Evolutionary conservation across 1,140 invertebrate species (phyloP), one percentile per base, ranked within the genome.

Genomic region (Meteorus sp.): DNA sequence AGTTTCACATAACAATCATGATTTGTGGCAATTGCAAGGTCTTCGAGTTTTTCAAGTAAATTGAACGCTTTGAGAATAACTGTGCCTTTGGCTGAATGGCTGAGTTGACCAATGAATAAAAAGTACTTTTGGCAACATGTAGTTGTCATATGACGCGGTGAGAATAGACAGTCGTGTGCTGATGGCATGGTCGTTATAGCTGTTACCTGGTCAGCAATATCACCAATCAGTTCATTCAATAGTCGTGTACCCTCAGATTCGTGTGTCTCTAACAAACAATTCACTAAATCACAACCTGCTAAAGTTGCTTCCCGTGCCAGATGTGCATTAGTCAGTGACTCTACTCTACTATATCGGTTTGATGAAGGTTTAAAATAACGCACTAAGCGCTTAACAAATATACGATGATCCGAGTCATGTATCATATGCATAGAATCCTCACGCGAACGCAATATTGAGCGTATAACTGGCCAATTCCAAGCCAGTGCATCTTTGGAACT

Each of bases 91-190:
- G 82, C 79, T n/a, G 85, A 86, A 44, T 88, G 87, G 59, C 89
- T 93, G 53, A 97, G 81, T 61, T 91, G 88, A 1, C 95, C 95
- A 47, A 98, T 86, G 67, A 96, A 92, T 1, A 98, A 80, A 74
- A 98, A 98, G 80, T 98, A 98, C 75, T 91, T 89, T 74, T 96
- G 93, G 73, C 91, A 92, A 72, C 94, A 89, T 3, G 93, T 95
- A 61, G 88, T 92, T 47, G 86, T 84, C 81, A 98, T 87, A 71
- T 92, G 89, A 58, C 89, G 86, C 0, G 94, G 93, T 75, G 92
- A 95, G 60, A 98, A 91, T 0, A 95, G 78, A 63, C 91, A 92
- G 71, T 96, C 92, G 68, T 94, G 90, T 0, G 91, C 89, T 56
- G 89, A 88, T 66, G 85, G 84, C 11, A 89, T 83, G 7, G 83